phyloP scores from a whole-genome alignment of 2,888 invertebrate species.

The Neuroscelio doddi region DNA sequence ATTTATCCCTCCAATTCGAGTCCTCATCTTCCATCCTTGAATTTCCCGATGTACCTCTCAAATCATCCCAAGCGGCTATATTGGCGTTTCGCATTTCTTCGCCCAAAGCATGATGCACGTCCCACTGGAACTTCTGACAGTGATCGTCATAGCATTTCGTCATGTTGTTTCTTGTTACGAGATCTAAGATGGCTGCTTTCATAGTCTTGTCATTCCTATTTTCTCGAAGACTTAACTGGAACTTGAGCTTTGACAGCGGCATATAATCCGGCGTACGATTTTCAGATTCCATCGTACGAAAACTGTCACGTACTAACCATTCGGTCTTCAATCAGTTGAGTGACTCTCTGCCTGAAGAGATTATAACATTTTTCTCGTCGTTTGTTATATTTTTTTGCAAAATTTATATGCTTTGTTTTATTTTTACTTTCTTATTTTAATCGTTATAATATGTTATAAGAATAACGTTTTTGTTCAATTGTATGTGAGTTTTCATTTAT shows the following conservation, averaged over 20 bases:
- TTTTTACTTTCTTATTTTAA: too few species aligned
- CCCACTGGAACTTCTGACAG: constrained; percentile 72
- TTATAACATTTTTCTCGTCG: too few species aligned
- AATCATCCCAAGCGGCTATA: constrained; percentile 46
- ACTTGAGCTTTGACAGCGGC: constrained; percentile 74
- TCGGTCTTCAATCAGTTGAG: too few species aligned
- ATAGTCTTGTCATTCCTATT: constrained; percentile 72
- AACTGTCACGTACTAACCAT: too few species aligned
- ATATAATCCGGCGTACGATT: constrained; percentile 42
- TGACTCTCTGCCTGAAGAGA: too few species aligned
- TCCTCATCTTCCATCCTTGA: constrained; percentile 15
- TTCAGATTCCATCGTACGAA: constrained; percentile 14
- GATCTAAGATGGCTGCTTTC: constrained; percentile 72
- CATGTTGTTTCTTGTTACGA: constrained; percentile 75
- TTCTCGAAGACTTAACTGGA: constrained; percentile 73
- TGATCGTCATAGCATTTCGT: constrained; percentile 78
- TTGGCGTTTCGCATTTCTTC: constrained; percentile 59
- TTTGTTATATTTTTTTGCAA: too few species aligned
- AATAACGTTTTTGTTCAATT: too few species aligned
- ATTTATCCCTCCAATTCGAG: constrained; percentile 63
- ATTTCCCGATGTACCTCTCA: constrained; percentile 56
- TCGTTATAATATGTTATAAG: too few species aligned
- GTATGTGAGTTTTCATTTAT: too few species aligned
- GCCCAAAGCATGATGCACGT: constrained; percentile 70
- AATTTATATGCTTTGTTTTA: too few species aligned